Percentiles rank a stretch among this genome's conserved stretches.
Conservation (phyloP, 2,888 invertebrate species). For the Pammene aurita region DNA sequence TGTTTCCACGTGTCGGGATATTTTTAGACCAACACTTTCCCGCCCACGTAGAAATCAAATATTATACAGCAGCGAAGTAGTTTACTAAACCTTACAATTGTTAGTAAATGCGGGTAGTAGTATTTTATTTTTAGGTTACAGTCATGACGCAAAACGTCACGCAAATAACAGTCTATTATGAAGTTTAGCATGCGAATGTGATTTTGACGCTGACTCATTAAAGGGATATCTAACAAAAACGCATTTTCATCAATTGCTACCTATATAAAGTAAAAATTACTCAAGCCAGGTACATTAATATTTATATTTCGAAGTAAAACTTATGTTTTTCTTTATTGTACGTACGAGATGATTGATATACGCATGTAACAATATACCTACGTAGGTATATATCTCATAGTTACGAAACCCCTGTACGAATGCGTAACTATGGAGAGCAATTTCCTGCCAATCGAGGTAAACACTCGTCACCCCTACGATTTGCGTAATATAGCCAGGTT, state of each 20-base stretch:
- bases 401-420: too few relatives aligned
- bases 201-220: background rate
- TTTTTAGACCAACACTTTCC: conserved; percentile 50
- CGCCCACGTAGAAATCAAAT: conserved; percentile 38
- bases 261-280: too few relatives aligned
- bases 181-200: too few relatives aligned
- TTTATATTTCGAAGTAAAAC: too few relatives aligned
- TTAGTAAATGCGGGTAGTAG: conserved; percentile 16
- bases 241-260: background rate
- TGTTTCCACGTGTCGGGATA: conserved; percentile 54
- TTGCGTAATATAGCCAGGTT: background rate
- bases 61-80: conserved; percentile 24
- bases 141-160: too few relatives aligned
- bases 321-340: too few relatives aligned
- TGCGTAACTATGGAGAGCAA: too few relatives aligned
- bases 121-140: conserved; percentile 10
- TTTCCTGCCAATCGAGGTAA: background rate
- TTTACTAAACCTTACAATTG: conserved; percentile 23
- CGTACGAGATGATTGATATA: too few relatives aligned
- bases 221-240: background rate
- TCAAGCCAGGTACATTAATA: too few relatives aligned
- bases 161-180: too few relatives aligned
- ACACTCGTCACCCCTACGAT: conserved; percentile 2
- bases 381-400: too few relatives aligned
- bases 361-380: too few relatives aligned